Evolutionary conservation across 1,140 invertebrate genomes (phyloP), one percentile per base, ranked within the genome.

Genomic region (Drosophila lacertosa): DNA sequence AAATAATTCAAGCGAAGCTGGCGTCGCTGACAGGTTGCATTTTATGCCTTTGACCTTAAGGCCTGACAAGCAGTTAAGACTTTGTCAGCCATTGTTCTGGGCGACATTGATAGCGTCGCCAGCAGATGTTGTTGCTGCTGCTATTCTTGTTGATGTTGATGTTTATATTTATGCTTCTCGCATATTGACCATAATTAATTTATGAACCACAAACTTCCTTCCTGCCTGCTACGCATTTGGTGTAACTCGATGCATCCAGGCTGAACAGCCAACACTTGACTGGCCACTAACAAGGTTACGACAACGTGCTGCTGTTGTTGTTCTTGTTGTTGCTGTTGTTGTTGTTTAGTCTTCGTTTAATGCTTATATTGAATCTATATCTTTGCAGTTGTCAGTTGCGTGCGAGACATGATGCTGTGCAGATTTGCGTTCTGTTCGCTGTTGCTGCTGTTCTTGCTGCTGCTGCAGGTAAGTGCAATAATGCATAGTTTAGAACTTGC

Each of bases 31-130:
- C 77, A 81, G 82, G 74, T 39, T 55, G 33, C 47, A 20, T 65
- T 81, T 86, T 88, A 88, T 88, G 82, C 74, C 77, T 88, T 89
- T 82, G 74, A 88, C 82, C 82, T 88, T 88, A 88, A 82, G 66
- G 82, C 37, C 81, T 77, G 81, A 77, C 76, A 70, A 55, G 53
- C 66, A 44, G 45, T 4, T 5, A 66, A 40, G 47, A 39, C 53
- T 20, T 58, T 64, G 50, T 39, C 50, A 63, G 16, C 44, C 26
- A 68, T 76, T 64, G 71, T 74, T 74, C 65, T 74, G 32, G 35
- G 50, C 58, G 65, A 68, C 70, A 70, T 50, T 70, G 67, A 53
- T 62, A 26, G 22, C 54, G 47, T 45, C 33, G 51, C 26, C 16
- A 39, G 15, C 20, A 22, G 11, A 4, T n/a, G 18, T 29, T 32